Evolutionary conservation across 2,888 invertebrate species (phyloP).

Genomic region (Eristalis intricaria): DNA sequence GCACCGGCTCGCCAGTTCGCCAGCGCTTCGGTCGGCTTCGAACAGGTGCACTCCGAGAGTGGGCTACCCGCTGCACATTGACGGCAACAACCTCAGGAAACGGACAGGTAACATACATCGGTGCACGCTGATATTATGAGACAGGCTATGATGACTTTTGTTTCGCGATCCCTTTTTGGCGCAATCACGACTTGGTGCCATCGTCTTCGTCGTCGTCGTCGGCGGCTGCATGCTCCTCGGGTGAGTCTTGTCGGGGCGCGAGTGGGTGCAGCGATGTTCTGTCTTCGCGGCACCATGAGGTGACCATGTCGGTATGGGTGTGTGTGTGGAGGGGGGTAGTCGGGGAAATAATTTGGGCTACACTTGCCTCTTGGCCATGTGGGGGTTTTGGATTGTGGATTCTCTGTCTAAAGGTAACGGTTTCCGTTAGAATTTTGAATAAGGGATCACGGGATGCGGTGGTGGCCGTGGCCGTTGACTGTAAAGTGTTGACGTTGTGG

Average conservation of each 20-base stretch:
- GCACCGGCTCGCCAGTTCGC: too few species aligned
- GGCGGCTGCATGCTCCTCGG: not conserved
- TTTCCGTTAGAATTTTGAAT: slow-evolving; percentile 35
- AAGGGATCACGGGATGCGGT: slow-evolving; percentile 8
- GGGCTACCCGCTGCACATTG: slow-evolving; percentile 6
- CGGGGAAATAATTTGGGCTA: slow-evolving; percentile 29
- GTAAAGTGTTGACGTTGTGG: slow-evolving; percentile 28
- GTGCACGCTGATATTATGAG: slow-evolving; percentile 24
- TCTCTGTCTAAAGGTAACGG: not conserved
- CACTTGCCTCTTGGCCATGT: slow-evolving; percentile 42
- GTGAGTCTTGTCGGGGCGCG: slow-evolving; percentile 8
- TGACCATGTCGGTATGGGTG: slow-evolving; percentile 17
- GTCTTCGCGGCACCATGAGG: not conserved
- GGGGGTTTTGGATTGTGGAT: not conserved
- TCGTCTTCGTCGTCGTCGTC: not conserved
- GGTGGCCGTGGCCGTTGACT: slow-evolving; percentile 7
- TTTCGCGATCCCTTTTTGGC: slow-evolving; percentile 52
- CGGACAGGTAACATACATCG: slow-evolving; percentile 14
- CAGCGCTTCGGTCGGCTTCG: not conserved
- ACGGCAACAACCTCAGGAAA: slow-evolving; percentile 36
- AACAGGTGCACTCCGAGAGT: slow-evolving; percentile 48
- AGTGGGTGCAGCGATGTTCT: slow-evolving; percentile 52
- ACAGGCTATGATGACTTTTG: slow-evolving; percentile 50
- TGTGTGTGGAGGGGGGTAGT: slow-evolving; percentile 16
- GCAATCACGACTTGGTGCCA: slow-evolving; percentile 51